Evolutionary conservation across 1,140 invertebrate genomes (phyloP).

Genomic region (Leptinotarsa undecemlineata): DNA sequence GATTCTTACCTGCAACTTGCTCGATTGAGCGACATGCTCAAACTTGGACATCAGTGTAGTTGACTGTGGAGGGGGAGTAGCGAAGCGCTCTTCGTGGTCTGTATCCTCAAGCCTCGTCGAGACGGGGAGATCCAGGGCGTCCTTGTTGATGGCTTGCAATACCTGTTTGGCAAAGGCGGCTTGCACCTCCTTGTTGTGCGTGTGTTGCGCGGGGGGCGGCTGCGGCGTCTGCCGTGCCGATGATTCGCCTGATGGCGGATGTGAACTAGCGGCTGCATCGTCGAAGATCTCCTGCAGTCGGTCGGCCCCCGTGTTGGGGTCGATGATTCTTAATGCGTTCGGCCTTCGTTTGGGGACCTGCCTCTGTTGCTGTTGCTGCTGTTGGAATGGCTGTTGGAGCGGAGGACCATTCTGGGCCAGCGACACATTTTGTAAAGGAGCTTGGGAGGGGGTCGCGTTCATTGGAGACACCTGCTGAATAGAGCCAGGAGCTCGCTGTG

Average conservation of each 20-base stretch:
- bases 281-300: slow-evolving; percentile 48
- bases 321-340: slow-evolving; percentile 49
- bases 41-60: not conserved
- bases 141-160: slow-evolving; percentile 43
- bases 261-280: slow-evolving; percentile 42
- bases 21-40: slow-evolving; percentile 45
- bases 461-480: slow-evolving; percentile 15
- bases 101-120: slow-evolving; percentile 11
- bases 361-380: slow-evolving; percentile 7
- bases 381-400: slow-evolving; percentile 11
- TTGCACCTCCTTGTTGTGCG: slow-evolving; percentile 50
- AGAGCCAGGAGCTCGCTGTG: not conserved
- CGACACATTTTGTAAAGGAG: slow-evolving; percentile 30
- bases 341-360: slow-evolving; percentile 38
- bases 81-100: slow-evolving; percentile 20
- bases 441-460: slow-evolving; percentile 21
- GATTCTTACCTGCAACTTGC: slow-evolving; percentile 48
- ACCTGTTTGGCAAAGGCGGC: slow-evolving; percentile 50
- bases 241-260: slow-evolving; percentile 51
- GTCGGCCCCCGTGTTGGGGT: slow-evolving; percentile 49
- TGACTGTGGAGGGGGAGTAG: not conserved
- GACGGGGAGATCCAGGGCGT: slow-evolving; percentile 38
- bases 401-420: slow-evolving; percentile 9
- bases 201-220: slow-evolving; percentile 42
- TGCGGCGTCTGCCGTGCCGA: slow-evolving; percentile 54